Percentiles rank a stretch among this genome's conserved stretches.
Evolutionary conservation across 2,113 vertebrate genomes (phyloP).

Genomic region (Corythornis madagascariensis): DNA sequence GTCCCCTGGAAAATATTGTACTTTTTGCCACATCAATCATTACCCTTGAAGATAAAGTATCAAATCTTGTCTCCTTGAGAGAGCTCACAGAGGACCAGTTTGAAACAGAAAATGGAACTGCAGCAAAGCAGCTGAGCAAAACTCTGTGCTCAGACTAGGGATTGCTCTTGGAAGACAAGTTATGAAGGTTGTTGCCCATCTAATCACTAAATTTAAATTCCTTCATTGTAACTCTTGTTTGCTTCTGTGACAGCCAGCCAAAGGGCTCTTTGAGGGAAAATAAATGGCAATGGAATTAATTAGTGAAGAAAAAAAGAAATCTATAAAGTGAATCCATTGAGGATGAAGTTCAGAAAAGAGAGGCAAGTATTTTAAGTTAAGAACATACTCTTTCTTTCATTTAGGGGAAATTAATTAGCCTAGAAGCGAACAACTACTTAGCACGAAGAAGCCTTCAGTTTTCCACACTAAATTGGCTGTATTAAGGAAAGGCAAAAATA

Average conservation of each 20-base stretch:
- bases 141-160: neutral
- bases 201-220: neutral
- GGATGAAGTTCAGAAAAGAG: neutral
- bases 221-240: neutral
- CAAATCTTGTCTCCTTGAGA: neutral
- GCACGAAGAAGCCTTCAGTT: neutral
- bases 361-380: neutral
- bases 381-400: neutral
- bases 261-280: neutral
- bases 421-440: neutral
- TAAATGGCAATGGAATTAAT: neutral
- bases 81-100: neutral
- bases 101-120: neutral
- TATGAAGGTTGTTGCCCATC: neutral
- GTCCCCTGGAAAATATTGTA: neutral
- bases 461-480: neutral
- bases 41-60: neutral
- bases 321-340: neutral
- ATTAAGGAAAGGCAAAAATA: neutral
- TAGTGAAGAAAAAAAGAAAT: neutral
- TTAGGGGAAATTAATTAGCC: conserved; percentile 20
- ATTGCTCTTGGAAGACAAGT: neutral
- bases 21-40: neutral
- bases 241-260: neutral
- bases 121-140: neutral